These are phyloP conservation scores for Cantharis flavilabris DNA, from an alignment of 2,888 invertebrate species.

Conservation along the genomic window DNA sequence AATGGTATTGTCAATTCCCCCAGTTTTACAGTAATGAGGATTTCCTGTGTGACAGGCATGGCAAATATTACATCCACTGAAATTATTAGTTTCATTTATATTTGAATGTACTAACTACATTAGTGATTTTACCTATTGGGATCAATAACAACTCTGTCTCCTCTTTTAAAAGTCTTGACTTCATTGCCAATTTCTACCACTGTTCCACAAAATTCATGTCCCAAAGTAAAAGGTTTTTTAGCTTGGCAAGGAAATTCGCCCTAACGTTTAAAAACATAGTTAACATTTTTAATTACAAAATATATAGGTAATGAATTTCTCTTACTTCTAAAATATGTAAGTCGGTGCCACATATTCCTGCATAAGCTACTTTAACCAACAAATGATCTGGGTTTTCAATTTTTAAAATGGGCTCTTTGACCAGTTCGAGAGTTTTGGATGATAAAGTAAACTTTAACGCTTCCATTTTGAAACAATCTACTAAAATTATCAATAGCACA, in stretches of 20 bases:
- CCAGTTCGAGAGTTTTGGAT: constrained; percentile 54
- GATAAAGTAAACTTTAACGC: constrained; percentile 62
- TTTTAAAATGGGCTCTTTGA: constrained; percentile 58
- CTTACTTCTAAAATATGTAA: constrained; percentile 71
- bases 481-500: background rate
- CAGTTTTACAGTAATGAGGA: constrained; percentile 67
- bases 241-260: constrained; percentile 69
- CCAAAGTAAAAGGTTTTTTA: constrained; percentile 61
- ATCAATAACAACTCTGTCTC: constrained; percentile 71
- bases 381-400: constrained; percentile 62
- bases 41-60: constrained; percentile 64
- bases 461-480: constrained; percentile 55
- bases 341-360: constrained; percentile 76
- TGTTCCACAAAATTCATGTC: constrained; percentile 72
- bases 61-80: constrained; percentile 66
- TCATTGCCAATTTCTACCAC: constrained; percentile 63
- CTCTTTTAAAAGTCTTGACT: constrained; percentile 62
- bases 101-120: background rate
- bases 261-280: constrained; percentile 39
- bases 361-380: constrained; percentile 67
- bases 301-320: background rate
- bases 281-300: no score
- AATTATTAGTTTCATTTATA: constrained; percentile 2
- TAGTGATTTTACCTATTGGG: constrained; percentile 63
- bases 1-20: constrained; percentile 66